These are phyloP conservation scores for Brotula barbata DNA, from an alignment of 2,797 vertebrate species.

Conservation along the genomic window DNA sequence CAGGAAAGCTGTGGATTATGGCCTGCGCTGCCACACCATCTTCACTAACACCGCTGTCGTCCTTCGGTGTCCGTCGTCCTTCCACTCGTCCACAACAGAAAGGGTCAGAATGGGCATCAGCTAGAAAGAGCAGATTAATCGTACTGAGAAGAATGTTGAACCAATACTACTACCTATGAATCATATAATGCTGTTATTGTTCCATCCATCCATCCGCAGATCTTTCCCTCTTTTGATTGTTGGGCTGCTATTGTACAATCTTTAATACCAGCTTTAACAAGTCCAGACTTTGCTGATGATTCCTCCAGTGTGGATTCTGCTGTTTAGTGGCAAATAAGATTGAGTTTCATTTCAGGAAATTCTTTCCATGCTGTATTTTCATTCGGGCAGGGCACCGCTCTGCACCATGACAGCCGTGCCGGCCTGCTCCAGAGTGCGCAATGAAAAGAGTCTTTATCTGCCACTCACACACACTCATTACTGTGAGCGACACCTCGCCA, in stretches of 20 bases:
- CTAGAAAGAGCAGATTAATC: conserved; percentile 18
- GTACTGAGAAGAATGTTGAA: conserved; percentile 17
- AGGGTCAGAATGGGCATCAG: conserved; percentile 19
- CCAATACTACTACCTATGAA: conserved; percentile 19
- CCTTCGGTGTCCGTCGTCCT: conserved; percentile 42
- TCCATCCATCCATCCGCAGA: conserved; percentile 30
- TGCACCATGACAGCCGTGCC: conserved; percentile 39
- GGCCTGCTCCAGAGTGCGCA: conserved; percentile 37
- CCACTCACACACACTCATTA: conserved; percentile 52
- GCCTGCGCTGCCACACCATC: conserved; percentile 53
- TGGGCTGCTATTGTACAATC: conserved; percentile 15
- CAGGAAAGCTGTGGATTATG: conserved; percentile 73
- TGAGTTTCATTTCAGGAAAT: conserved; percentile 83
- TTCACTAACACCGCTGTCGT: conserved; percentile 48
- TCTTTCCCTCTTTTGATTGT: conserved; percentile 30
- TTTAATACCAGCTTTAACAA: conserved; percentile 36
- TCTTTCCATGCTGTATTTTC: conserved; percentile 71
- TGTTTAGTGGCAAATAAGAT: conserved; percentile 78
- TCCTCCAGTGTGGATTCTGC: conserved; percentile 72
- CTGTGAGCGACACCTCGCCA: conserved; percentile 60
- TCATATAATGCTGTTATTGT: conserved; percentile 24
- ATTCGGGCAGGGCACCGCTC: conserved; percentile 61
- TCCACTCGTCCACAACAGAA: conserved; percentile 21
- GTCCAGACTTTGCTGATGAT: conserved; percentile 57
- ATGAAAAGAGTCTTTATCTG: conserved; percentile 75